A percentile compares a stretch with the other conserved stretches of the same genome.
Conservation (phyloP, 2,888 invertebrate species). For the Ephialtes manifestator region DNA sequence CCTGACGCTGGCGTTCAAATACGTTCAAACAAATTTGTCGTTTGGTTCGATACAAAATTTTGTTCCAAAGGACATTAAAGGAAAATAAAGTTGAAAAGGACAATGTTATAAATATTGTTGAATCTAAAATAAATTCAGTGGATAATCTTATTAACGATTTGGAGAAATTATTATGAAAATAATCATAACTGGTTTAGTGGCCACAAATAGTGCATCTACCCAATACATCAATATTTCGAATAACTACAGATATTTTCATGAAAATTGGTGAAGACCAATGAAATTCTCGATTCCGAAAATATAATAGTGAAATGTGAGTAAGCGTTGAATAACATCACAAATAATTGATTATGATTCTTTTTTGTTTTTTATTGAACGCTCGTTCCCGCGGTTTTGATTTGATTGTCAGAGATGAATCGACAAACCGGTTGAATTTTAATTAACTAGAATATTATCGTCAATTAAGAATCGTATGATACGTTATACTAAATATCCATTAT, state of each 20-base stretch:
- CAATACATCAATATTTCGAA: background rate
- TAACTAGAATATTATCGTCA: conserved; percentile 5
- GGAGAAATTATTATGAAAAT: too few relatives aligned
- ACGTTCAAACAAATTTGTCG: too few relatives aligned
- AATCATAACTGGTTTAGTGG: too few relatives aligned
- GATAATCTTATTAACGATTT: too few relatives aligned
- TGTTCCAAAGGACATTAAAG: too few relatives aligned
- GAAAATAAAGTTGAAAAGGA: too few relatives aligned
- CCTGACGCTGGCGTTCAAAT: too few relatives aligned
- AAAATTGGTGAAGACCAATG: background rate
- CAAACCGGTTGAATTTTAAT: conserved; percentile 1
- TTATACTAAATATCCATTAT: conserved; percentile 3
- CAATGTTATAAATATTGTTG: too few relatives aligned
- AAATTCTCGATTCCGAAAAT: background rate
- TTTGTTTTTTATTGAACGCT: background rate
- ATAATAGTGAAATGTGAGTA: background rate
- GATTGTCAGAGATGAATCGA: background rate
- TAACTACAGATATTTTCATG: background rate
- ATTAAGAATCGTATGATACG: background rate
- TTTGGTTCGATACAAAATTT: too few relatives aligned
- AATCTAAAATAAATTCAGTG: too few relatives aligned
- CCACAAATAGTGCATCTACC: too few relatives aligned
- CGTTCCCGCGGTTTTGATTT: too few relatives aligned
- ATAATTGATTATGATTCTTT: conserved; percentile 2
- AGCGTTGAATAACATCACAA: background rate